Evolutionary conservation across 2,113 vertebrate genomes (phyloP), one percentile per base, ranked within the genome.

Genomic region (Varanus komodoensis): DNA sequence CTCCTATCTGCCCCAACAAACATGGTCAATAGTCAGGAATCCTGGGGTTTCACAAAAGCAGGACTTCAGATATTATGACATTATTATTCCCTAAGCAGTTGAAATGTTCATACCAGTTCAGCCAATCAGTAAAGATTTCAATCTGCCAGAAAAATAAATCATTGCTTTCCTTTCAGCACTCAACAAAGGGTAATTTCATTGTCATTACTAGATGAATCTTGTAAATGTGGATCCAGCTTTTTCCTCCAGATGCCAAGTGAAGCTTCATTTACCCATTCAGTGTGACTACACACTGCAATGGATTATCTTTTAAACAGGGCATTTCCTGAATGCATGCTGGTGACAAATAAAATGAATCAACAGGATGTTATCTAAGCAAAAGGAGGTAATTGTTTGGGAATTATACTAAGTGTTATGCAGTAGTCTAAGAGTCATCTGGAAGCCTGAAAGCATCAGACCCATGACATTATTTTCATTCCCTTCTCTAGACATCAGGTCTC

Each of bases 371-470:
- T 48, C 92, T 94, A 91, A 94, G 93, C 91, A 92, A 38, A 73
- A 95, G 69, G 95, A 96, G 38, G 95, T 90, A 94, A 96, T 89
- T 93, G 85, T 3, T 83, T 69, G 89, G 34, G 92, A 95, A 95
- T 93, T 95, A 44, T 44, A 96, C 84, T 52, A 69, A 82, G 82
- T 90, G 86, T 96, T 94, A 92, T 80, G 93, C 91, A 95, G 94
- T 78, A 81, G 80, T 91, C 89, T 86, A 82, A 44, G 88, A 95
- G 92, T 89, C 92, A 93, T 79, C 15, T 93, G 89, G 88, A 95
- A 94, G 89, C 89, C 86, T 88, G 85, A 92, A 89, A n/a, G 71
- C 48, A 86, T 86, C n/a, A 44, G 9, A 82, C 86, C 78, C 73
- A 87, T 75, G 91, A 92, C 93, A 91, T 91, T 87, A 92, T 91